Evolutionary conservation across 2,797 vertebrate species (phyloP).

Genomic region (Notolepis coatsorum): DNA sequence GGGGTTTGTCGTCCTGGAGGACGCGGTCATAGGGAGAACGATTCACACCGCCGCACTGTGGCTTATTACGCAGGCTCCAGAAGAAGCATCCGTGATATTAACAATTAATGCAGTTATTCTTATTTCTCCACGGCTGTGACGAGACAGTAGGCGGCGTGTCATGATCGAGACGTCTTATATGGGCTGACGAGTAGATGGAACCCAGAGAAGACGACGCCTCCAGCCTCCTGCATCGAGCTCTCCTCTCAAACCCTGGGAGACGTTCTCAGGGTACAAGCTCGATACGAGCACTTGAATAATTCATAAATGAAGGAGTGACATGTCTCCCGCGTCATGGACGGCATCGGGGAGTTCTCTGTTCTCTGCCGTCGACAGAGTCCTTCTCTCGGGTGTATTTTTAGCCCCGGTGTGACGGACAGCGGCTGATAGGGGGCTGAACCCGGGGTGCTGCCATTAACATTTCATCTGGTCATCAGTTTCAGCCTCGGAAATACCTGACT

Average conservation of each 20-base stretch:
- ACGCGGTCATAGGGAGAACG: constrained; percentile 14
- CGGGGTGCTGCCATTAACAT: constrained; percentile 52
- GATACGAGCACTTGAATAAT: constrained; percentile 71
- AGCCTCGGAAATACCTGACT: constrained; percentile 37
- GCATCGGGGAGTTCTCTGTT: constrained; percentile 55
- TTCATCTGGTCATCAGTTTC: constrained; percentile 62
- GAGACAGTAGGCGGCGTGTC: constrained; percentile 18
- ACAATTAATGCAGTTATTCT: constrained; percentile 43
- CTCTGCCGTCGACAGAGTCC: constrained; percentile 53
- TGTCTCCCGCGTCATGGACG: constrained; percentile 66
- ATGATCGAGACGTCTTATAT: constrained; percentile 60
- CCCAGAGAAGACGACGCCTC: constrained; percentile 33
- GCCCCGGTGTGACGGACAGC: constrained; percentile 56
- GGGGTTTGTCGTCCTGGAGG: constrained; percentile 13
- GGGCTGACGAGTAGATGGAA: constrained; percentile 46
- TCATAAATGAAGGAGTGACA: constrained; percentile 59
- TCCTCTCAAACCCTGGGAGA: constrained; percentile 60
- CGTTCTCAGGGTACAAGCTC: constrained; percentile 66
- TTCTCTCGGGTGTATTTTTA: constrained; percentile 69
- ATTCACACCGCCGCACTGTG: constrained; percentile 32
- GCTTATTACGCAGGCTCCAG: constrained; percentile 27
- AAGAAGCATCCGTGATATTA: constrained; percentile 53
- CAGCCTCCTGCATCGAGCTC: constrained; percentile 44
- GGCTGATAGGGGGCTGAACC: constrained; percentile 16
- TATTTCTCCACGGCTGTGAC: constrained; percentile 15